phyloP scores from a whole-genome alignment of 2,888 invertebrate genomes.

The Lymantria monacha region DNA sequence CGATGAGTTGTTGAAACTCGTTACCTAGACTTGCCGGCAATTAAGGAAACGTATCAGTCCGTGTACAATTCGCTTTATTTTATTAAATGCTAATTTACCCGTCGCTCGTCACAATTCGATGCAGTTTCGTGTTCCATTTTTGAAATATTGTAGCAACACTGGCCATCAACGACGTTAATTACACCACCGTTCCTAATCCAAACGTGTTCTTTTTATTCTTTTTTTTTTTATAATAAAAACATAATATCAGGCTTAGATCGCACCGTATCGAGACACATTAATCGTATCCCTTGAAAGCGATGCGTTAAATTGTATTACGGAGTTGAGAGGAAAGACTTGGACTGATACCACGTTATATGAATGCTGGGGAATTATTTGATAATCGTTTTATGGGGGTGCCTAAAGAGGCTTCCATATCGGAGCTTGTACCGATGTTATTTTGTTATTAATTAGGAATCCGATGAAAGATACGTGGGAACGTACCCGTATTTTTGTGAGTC shows the following conservation, averaged over 20 bases:
- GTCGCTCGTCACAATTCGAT: conserved; percentile 24
- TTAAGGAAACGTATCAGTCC: conserved; percentile 47
- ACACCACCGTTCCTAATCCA: conserved; percentile 40
- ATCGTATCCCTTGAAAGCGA: conserved; percentile 48
- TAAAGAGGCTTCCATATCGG: conserved; percentile 70
- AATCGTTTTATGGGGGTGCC: conserved; percentile 77
- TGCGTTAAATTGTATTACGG: conserved; percentile 71
- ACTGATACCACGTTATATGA: conserved; percentile 55
- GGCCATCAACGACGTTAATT: conserved; percentile 27
- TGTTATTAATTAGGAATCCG: conserved; percentile 72
- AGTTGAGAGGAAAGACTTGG: conserved; percentile 55
- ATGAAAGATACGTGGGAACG: conserved; percentile 74
- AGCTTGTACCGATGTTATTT: conserved; percentile 54
- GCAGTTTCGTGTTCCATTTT: conserved; percentile 31
- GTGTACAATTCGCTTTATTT: conserved; percentile 38
- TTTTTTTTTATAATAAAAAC: conserved; percentile 41
- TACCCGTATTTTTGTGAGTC: conserved; percentile 40
- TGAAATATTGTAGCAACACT: conserved; percentile 27
- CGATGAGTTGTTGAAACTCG: conserved; percentile 38
- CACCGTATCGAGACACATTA: conserved; percentile 50
- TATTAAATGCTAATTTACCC: conserved; percentile 36
- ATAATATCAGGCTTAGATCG: conserved; percentile 44
- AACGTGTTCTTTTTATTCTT: conserved; percentile 37
- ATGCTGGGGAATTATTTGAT: conserved; percentile 69
- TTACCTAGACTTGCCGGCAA: conserved; percentile 43